A percentile compares a stretch with the other conserved stretches of the same genome.
Conservation (phyloP, 2,888 invertebrate genomes). For the Epinotia brunnichana region DNA sequence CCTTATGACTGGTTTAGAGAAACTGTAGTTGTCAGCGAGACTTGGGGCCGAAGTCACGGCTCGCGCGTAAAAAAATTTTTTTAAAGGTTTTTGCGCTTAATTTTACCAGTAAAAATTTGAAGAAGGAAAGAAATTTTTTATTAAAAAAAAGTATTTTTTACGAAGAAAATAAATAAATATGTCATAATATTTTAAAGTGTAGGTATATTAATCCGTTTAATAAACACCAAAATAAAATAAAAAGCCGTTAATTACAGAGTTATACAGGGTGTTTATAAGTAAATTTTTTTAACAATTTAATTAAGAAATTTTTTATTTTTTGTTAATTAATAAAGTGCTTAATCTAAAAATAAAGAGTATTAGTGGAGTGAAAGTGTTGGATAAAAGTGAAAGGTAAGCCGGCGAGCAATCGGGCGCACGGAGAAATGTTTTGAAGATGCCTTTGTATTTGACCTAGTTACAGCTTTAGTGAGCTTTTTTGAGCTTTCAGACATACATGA, state of each 20-base stretch:
- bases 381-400: slow-evolving; percentile 77
- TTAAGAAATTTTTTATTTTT: background rate
- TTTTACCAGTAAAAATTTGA: background rate
- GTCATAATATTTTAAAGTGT: too few species aligned
- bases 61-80: slow-evolving; percentile 32
- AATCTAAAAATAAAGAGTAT: slow-evolving; percentile 34
- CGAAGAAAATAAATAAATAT: too few species aligned
- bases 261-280: too few species aligned
- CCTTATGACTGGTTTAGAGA: slow-evolving; percentile 71
- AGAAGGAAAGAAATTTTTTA: too few species aligned
- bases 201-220: too few species aligned
- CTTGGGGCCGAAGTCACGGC: slow-evolving; percentile 53
- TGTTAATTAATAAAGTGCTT: slow-evolving; percentile 39
- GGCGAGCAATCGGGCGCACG: slow-evolving; percentile 58
- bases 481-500: background rate
- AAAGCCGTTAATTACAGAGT: too few species aligned
- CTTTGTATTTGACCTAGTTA: slow-evolving; percentile 57
- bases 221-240: too few species aligned
- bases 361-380: slow-evolving; percentile 73
- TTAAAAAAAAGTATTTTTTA: too few species aligned
- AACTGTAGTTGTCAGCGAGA: slow-evolving; percentile 64
- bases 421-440: slow-evolving; percentile 57
- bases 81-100: background rate
- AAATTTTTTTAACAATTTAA: background rate
- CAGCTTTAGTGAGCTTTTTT: slow-evolving; percentile 37